Base-by-base conservation (phyloP, 2,888 invertebrate species). In the Mellilla xanthometata region DNA sequence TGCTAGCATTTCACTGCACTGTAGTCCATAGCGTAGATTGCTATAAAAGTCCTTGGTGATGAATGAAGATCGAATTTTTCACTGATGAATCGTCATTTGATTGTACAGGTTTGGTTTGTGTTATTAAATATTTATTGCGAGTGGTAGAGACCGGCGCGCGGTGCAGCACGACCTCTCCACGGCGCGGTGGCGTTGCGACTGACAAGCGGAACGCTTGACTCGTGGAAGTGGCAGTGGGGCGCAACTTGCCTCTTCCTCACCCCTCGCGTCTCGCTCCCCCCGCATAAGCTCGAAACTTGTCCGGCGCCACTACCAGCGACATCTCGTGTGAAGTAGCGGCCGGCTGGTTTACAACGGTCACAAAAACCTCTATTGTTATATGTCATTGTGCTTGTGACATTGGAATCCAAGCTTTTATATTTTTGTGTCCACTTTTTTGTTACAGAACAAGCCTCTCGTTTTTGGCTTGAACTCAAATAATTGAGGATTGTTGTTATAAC, bases 1-100 rank as follows among this genome's bases (percentile, higher is more conserved):
- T 78, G 73, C 65, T 78, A 81, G 65, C 84, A 87, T 88, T 80
- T 86, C 88, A 87, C 85, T 84, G 65, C 81, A 84, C 83, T 75
- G 68, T 75, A 69, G 80, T 86, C 81, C 81, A 58, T 69, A 57
- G 48, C 54, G 42, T 58, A 56, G 47, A 49, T 54, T 41, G 43
- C 50, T 13, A 38, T 48, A 52, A 51, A 56, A 70, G 74, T 81
- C 70, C 75, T 67, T 57, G 49, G 49, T 59, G 49, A 56, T 54
- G 27, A 47, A 50, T 56, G 35, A 54, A 52, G 39, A 54, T 65
- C 58, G 43, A 62, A 58, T 52, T 72, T 72, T 78, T 73, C 72
- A 79, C 75, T 75, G 60, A 72, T 68, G 49, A 68, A 70, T 67
- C 15, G 29, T 59, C 43, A 56, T 62, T 72, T 73, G 67, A 59